phyloP scores from a whole-genome alignment of 2,113 vertebrate species.

The Ellobius talpinus region DNA sequence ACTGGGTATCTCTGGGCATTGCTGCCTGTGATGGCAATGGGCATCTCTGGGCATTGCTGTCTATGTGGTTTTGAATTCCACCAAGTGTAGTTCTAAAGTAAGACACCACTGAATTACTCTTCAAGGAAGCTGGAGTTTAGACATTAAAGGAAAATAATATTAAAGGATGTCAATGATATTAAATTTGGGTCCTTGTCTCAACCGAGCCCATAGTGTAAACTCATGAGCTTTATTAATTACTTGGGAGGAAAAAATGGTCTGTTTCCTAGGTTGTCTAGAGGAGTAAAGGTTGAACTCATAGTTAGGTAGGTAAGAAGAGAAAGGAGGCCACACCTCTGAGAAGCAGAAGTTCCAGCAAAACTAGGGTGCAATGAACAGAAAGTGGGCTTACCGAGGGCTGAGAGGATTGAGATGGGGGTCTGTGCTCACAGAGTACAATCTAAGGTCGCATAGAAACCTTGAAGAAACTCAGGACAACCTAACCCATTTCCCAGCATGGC shows the following conservation, averaged over 20 bases:
- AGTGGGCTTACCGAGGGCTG: background rate
- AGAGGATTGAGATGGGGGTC: background rate
- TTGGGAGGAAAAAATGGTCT: background rate
- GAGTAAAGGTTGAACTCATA: background rate
- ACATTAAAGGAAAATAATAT: conserved; percentile 23
- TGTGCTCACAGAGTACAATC: background rate
- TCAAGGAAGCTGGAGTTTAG: background rate
- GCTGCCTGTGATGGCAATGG: background rate
- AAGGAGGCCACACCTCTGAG: background rate
- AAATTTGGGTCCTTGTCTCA: background rate
- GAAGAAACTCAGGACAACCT: background rate
- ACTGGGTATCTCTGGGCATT: background rate
- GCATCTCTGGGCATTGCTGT: background rate
- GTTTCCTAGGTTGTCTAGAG: background rate
- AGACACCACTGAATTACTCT: background rate
- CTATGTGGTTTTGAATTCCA: background rate
- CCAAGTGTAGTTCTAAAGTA: background rate
- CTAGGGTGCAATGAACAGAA: background rate
- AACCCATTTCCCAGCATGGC: background rate
- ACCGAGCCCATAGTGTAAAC: background rate
- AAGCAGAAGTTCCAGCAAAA: background rate
- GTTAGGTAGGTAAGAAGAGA: background rate
- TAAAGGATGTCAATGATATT: background rate
- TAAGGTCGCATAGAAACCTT: background rate
- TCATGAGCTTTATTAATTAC: background rate